Base-by-base conservation (phyloP, 2,888 invertebrate species). In the Cosmorhoe ocellata region DNA sequence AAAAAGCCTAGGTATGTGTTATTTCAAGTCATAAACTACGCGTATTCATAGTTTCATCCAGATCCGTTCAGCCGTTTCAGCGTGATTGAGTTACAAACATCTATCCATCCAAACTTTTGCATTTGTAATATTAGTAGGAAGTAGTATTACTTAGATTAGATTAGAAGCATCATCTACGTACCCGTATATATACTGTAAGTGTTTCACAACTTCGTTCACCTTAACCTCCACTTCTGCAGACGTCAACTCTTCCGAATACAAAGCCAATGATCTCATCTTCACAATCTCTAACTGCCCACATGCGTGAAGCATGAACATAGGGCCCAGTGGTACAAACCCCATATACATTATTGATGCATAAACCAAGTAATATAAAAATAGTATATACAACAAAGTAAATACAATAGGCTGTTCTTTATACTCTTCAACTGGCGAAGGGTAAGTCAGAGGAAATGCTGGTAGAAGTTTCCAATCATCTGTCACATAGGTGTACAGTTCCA, bases 261-360 rank as follows among this genome's bases (percentile, higher is more conserved):
- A 4, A 9, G 10, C 32, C 1, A 33, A 22, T 0, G 28, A 9
- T 26, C 31, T 34, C 9, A 12, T 52, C 27, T 33, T 53, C 1
- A 53, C 38, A 1, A 61, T 38, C 10, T 63, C 63, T 14, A 64
- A 26, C 33, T 63, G 58, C 0, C 57, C 56, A 30, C 57, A 56
- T 0, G 57, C 52, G 11, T 64, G 63, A 0, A 58, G 14, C 52
- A 64, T 58, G 1, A 58, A 53, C 1, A 44, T 33, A 0, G 55
- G 53, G 0, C 56, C 56, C 8, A 63, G 45, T 14, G 56, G 56
- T 2, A 55, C 46, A 13, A 59, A 56, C 4, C 43, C 42, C 7
- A 39, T 7, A 9, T 43, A 55, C 24, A 50, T 33, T 2, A 34
- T n/a, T 4, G 34, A 32, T 9, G 30, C 4, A 14, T 44, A 55